These are phyloP conservation scores for Hiodon tergisus DNA, from an alignment of 2,113 vertebrate genomes.

Conservation along the genomic window DNA sequence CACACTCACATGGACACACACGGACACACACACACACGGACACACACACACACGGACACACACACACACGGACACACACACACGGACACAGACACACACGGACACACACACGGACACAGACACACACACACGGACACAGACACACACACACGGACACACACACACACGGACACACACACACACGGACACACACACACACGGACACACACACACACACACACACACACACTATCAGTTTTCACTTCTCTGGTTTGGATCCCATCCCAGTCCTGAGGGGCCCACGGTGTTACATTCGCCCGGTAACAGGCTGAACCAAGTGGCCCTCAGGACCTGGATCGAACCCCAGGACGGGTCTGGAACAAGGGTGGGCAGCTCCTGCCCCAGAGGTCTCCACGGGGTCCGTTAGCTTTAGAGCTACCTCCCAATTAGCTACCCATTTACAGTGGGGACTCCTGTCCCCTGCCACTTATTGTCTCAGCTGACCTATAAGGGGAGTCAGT, in stretches of 20 bases:
- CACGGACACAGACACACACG: constrained; percentile 12
- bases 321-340: background rate
- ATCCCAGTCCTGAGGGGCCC: too few relatives aligned
- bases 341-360: background rate
- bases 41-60: too few relatives aligned
- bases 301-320: background rate
- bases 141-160: background rate
- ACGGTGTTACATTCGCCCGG: too few relatives aligned
- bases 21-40: too few relatives aligned
- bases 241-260: background rate
- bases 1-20: too few relatives aligned
- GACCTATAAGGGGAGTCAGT: too few relatives aligned
- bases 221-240: background rate
- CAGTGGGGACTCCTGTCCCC: background rate
- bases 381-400: background rate
- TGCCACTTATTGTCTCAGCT: too few relatives aligned
- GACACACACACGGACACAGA: background rate
- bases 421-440: background rate
- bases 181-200: constrained; percentile 13
- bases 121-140: background rate
- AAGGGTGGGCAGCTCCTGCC: background rate
- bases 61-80: too few relatives aligned
- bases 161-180: background rate
- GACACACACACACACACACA: background rate
- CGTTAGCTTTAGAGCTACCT: too few relatives aligned